Evolutionary conservation across 92 coral and sea anemone species (phyloP).

Genomic region (Umimayanthus kanabou): DNA sequence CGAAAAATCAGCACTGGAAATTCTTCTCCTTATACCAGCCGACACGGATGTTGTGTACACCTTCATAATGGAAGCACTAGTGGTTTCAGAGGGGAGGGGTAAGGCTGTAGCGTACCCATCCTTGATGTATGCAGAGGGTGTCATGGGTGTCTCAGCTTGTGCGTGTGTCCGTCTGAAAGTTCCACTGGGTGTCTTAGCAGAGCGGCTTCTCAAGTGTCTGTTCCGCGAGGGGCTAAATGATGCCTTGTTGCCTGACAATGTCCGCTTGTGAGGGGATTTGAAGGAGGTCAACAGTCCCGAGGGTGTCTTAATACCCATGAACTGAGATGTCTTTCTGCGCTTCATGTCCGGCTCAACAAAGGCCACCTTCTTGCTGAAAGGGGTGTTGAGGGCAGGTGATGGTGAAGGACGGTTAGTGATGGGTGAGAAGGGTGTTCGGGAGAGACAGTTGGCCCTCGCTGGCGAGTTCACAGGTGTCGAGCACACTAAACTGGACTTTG

Average conservation of each 20-base stretch:
- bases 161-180: constrained; percentile 19
- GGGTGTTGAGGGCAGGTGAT: constrained; percentile 14
- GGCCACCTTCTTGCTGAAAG: constrained; percentile 13
- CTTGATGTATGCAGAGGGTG: constrained; percentile 53
- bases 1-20: constrained; percentile 50
- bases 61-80: constrained; percentile 44
- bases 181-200: constrained; percentile 48
- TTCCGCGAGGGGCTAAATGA: constrained; percentile 53
- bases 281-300: constrained; percentile 57
- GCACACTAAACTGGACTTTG: constrained; percentile 19
- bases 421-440: constrained; percentile 35
- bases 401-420: constrained; percentile 24
- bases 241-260: constrained; percentile 51
- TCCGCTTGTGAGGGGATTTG: constrained; percentile 61
- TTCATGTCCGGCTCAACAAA: not conserved
- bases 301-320: constrained; percentile 44
- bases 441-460: not conserved
- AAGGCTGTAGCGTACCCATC: constrained; percentile 29
- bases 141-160: constrained; percentile 34
- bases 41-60: constrained; percentile 58
- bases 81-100: constrained; percentile 25
- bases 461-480: constrained; percentile 15
- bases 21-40: constrained; percentile 43
- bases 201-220: constrained; percentile 49
- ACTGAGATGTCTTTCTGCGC: not conserved